These are phyloP conservation scores for Rhinoraja longicauda DNA, from an alignment of 2,797 vertebrate species.

Conservation along the genomic window DNA sequence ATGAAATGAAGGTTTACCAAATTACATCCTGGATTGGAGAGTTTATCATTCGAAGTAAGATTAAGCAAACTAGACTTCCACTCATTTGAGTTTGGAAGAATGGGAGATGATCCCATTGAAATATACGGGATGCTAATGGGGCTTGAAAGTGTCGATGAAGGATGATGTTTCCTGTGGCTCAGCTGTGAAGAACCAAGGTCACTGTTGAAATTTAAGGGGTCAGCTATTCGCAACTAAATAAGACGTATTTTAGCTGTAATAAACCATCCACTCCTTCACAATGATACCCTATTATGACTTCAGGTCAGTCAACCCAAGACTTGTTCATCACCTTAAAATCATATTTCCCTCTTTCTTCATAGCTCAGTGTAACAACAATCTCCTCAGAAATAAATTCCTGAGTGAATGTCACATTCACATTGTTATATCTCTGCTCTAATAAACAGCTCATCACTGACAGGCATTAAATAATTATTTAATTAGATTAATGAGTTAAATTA, in stretches of 20 bases:
- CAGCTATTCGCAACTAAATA: too few relatives aligned
- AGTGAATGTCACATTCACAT: constrained; percentile 3
- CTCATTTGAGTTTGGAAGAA: too few relatives aligned
- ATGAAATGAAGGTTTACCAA: too few relatives aligned
- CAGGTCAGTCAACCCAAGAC: neutral
- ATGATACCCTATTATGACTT: neutral
- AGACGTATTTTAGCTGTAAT: neutral
- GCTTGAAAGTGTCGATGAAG: too few relatives aligned
- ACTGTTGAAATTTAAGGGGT: too few relatives aligned
- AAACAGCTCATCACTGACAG: constrained; percentile 2
- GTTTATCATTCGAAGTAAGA: too few relatives aligned
- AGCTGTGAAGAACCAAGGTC: too few relatives aligned
- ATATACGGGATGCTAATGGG: too few relatives aligned
- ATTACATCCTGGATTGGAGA: too few relatives aligned
- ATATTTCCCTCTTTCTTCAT: neutral
- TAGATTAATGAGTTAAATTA: constrained; percentile 13
- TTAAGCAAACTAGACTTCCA: too few relatives aligned
- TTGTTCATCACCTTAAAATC: neutral
- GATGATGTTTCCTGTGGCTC: too few relatives aligned
- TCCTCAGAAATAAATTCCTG: neutral
- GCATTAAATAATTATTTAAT: constrained; percentile 24
- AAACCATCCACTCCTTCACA: neutral
- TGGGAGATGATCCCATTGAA: too few relatives aligned
- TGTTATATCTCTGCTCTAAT: neutral
- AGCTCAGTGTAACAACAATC: neutral